Evolutionary conservation across 2,113 vertebrate genomes (phyloP), one percentile per base, ranked within the genome.

Genomic region (Phyllostomus hastatus): DNA sequence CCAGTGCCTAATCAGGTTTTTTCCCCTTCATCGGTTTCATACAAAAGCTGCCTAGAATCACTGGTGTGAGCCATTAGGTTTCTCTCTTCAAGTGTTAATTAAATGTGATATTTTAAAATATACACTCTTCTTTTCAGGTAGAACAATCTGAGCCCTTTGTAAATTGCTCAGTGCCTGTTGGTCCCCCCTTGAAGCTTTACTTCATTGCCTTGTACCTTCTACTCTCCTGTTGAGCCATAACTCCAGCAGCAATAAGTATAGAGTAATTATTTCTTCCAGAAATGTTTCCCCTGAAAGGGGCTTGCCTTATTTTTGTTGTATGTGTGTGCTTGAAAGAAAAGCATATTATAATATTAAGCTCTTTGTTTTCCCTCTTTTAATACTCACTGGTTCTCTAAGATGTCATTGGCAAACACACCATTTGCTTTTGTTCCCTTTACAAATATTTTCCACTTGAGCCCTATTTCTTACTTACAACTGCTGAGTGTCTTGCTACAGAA

Each of bases 231-330:
- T 59, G 76, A 87, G 61, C 91, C 87, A 85, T 93, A 95, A 52
- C 76, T 96, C 96, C 93, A 67, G 46, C 91, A 52, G 96, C 70
- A 97, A 70, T 95, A 97, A 97, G 83, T 96, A 93, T 41, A 93
- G 83, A 86, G 93, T 94, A 82, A 97, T 97, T 96, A 97, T 97
- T 97, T 97, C 94, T 96, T 72, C 86, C 76, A 95, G 92, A 92
- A 95, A 88, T 75, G n/a, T 61, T 94, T 78, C 69, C 82, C 79
- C 79, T 85, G n/a, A 84, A 93, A 84, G 73, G 22, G 52, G 52
- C 35, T 95, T 52, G 35, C 72, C 75, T 85, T 84, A 43, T 95
- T 97, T 97, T 88, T 70, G 75, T 86, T 75, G 35, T 82, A 16
- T 83, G 61, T 84, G 70, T n/a, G 76, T 81, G 24, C 72, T 86